Percentiles rank a stretch among this genome's conserved stretches.
These are phyloP conservation scores for Drosophila lini DNA, from an alignment of 1,140 invertebrate genomes.

Conservation along the genomic window DNA sequence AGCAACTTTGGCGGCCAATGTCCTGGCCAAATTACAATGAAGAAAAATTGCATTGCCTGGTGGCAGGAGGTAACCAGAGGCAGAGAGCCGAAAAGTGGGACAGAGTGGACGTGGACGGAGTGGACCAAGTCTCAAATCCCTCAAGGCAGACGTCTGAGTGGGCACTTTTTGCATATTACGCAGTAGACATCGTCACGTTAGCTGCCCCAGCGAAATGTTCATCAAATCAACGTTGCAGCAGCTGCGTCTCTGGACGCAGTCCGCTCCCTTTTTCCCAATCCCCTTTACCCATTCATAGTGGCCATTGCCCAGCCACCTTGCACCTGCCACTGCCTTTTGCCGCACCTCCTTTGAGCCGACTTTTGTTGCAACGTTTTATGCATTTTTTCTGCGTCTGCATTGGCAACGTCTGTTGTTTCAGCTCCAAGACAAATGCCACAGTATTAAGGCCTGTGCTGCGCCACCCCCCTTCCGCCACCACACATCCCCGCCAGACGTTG, in stretches of 20 bases:
- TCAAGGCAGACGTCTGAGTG: constrained; percentile 76
- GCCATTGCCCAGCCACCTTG: constrained; percentile 2
- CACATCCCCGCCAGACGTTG: constrained; percentile 54
- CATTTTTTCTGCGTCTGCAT: constrained; percentile 78
- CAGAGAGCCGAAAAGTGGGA: not conserved
- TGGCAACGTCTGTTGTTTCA: constrained; percentile 78
- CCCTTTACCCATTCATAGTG: not conserved
- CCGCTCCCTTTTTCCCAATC: not conserved
- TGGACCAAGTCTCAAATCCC: constrained; percentile 52
- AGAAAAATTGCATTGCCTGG: constrained; percentile 74
- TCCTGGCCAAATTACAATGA: constrained; percentile 73
- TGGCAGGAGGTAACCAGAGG: not conserved
- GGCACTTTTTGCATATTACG: constrained; percentile 74
- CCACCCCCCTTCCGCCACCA: constrained; percentile 4
- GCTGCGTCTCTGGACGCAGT: constrained; percentile 43
- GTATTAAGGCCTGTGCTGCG: constrained; percentile 70
- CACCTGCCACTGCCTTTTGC: constrained; percentile 11
- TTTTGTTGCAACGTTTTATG: constrained; percentile 83
- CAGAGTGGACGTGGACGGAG: not conserved
- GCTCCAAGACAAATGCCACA: constrained; percentile 79
- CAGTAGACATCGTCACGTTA: constrained; percentile 76
- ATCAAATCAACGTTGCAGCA: constrained; percentile 81
- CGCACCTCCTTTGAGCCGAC: constrained; percentile 30
- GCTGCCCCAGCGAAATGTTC: constrained; percentile 69
- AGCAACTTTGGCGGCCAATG: constrained; percentile 20